These are phyloP conservation scores for Eugnorisma glareosa DNA, from an alignment of 2,888 invertebrate species.

Conservation along the genomic window DNA sequence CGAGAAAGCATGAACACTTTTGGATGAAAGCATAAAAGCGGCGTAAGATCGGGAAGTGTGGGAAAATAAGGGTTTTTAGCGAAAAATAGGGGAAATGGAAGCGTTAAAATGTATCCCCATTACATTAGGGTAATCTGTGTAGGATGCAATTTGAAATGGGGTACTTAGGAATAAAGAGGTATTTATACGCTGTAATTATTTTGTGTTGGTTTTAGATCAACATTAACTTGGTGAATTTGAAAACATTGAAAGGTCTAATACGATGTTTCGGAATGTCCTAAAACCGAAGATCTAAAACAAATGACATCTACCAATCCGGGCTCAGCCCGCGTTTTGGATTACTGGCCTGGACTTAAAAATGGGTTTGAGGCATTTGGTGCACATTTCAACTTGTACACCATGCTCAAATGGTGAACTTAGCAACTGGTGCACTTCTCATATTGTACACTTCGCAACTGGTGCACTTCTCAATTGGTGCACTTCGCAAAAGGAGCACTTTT, in stretches of 20 bases:
- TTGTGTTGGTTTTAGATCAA: conserved; percentile 4
- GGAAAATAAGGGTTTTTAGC: conserved; percentile 41
- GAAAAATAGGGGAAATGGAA: conserved; percentile 45
- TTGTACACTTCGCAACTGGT: too few species aligned
- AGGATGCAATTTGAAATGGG: conserved; percentile 49
- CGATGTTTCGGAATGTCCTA: too few species aligned
- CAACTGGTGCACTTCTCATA: too few species aligned
- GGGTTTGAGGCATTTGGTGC: too few species aligned
- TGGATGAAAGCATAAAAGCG: conserved; percentile 34
- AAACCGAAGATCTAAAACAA: too few species aligned
- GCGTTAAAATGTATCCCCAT: conserved; percentile 55
- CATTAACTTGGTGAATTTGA: neutral
- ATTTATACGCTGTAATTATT: conserved; percentile 21
- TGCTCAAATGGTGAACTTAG: too few species aligned
- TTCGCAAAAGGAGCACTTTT: too few species aligned
- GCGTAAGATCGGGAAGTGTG: conserved; percentile 34
- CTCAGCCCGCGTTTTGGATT: too few species aligned
- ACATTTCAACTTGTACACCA: too few species aligned
- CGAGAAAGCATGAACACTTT: conserved; percentile 52
- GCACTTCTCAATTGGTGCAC: too few species aligned
- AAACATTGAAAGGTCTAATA: neutral
- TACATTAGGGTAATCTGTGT: conserved; percentile 53
- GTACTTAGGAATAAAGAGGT: conserved; percentile 18
- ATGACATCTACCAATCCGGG: too few species aligned
- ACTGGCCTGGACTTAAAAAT: too few species aligned